Evolutionary conservation across 2,113 vertebrate genomes (phyloP).

Genomic region (Gallinago media): DNA sequence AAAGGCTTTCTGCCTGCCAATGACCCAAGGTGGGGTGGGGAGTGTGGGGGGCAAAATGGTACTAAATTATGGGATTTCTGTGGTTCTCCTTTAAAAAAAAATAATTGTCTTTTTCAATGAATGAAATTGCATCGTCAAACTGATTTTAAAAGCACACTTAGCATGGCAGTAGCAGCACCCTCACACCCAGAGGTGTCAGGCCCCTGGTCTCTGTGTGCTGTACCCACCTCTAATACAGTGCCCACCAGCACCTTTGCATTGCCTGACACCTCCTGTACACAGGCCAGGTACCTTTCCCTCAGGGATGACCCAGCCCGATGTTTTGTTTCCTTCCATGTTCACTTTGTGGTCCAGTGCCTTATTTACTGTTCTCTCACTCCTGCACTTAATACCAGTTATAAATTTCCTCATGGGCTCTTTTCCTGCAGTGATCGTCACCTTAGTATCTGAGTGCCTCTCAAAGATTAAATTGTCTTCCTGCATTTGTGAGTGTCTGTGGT

Average conservation of each 20-base stretch:
- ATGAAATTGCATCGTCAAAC: neutral
- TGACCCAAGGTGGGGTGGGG: accelerated
- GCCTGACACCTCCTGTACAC: neutral
- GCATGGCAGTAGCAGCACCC: neutral
- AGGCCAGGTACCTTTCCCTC: neutral
- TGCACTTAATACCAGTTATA: neutral
- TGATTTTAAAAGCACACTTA: neutral
- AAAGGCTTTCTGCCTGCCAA: neutral
- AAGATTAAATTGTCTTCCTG: neutral
- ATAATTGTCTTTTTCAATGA: neutral
- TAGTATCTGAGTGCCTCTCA: neutral
- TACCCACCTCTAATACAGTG: neutral
- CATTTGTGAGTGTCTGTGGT: neutral
- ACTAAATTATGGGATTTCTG: neutral
- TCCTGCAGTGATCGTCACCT: neutral
- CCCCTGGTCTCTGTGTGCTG: neutral
- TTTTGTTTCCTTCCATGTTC: neutral
- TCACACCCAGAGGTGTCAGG: neutral
- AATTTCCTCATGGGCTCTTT: neutral
- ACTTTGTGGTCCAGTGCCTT: neutral
- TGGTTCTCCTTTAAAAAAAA: neutral
- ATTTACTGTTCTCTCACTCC: neutral
- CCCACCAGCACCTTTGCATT: neutral
- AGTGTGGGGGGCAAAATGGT: neutral
- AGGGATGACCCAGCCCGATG: neutral